These are phyloP conservation scores for Diadophis punctatus DNA, from an alignment of 2,113 vertebrate genomes.

Conservation along the genomic window DNA sequence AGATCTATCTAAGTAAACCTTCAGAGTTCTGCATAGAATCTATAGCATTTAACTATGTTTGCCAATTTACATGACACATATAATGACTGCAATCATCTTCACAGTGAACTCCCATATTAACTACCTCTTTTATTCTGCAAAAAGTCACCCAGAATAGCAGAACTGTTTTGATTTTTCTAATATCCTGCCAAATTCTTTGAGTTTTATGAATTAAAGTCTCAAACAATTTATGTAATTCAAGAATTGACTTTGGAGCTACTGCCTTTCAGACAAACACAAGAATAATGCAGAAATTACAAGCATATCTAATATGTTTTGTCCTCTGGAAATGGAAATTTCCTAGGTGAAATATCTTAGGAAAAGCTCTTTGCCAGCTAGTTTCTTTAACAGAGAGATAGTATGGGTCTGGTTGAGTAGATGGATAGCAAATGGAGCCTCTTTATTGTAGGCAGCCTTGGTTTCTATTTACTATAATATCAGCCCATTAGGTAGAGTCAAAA, in stretches of 20 bases:
- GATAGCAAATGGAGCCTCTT: neutral
- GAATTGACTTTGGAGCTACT: constrained; percentile 18
- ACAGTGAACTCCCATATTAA: neutral
- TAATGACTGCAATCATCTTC: neutral
- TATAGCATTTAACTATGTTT: neutral
- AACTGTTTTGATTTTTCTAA: constrained; percentile 14
- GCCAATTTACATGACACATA: neutral
- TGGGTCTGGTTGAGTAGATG: neutral
- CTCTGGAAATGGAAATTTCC: constrained; percentile 3
- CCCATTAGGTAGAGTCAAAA: neutral
- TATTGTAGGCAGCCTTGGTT: neutral
- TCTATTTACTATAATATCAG: neutral
- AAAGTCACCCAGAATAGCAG: neutral
- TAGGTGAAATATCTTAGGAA: neutral
- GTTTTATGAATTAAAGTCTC: constrained; percentile 11
- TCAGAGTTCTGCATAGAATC: neutral
- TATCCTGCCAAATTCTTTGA: neutral
- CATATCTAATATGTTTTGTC: constrained; percentile 11
- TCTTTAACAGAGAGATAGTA: neutral
- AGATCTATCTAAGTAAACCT: neutral
- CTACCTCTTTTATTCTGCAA: neutral
- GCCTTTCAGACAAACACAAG: constrained; percentile 11
- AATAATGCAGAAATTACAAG: neutral
- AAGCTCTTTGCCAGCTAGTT: neutral
- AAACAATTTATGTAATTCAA: constrained; percentile 1